These are phyloP conservation scores for Aleadryas rufinucha DNA, from an alignment of 2,113 vertebrate species.

Conservation along the genomic window DNA sequence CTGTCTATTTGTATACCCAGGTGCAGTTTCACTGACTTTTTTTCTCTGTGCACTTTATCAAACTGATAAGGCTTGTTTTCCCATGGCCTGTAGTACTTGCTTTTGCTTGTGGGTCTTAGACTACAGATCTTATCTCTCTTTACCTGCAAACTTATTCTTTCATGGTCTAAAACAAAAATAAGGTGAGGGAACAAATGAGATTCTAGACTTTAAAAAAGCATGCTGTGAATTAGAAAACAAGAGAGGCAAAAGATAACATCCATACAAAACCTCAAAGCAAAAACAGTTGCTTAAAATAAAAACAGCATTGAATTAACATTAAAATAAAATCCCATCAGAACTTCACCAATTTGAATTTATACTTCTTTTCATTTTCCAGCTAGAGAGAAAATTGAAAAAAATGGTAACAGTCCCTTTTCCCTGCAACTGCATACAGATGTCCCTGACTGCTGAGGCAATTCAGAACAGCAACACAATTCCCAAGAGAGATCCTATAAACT, in stretches of 20 bases:
- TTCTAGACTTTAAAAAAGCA: background rate
- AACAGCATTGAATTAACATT: background rate
- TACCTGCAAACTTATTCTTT: background rate
- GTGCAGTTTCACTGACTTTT: background rate
- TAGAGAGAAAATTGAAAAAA: background rate
- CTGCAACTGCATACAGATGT: background rate
- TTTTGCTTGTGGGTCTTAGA: background rate
- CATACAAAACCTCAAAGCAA: background rate
- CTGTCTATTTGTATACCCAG: background rate
- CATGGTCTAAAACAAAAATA: background rate
- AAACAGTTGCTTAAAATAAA: background rate
- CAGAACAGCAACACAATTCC: background rate
- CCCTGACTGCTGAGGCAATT: background rate
- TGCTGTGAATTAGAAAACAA: background rate
- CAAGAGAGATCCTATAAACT: background rate
- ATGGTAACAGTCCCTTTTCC: background rate
- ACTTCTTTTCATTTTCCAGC: background rate
- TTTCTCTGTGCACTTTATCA: background rate
- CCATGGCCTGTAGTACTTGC: background rate
- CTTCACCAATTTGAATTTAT: background rate
- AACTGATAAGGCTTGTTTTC: background rate
- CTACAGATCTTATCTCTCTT: background rate
- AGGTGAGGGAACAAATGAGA: background rate
- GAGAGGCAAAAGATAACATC: background rate
- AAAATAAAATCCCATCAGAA: background rate